phyloP scores from a whole-genome alignment of 2,113 vertebrate genomes.

The Chloroceryle aenea region DNA sequence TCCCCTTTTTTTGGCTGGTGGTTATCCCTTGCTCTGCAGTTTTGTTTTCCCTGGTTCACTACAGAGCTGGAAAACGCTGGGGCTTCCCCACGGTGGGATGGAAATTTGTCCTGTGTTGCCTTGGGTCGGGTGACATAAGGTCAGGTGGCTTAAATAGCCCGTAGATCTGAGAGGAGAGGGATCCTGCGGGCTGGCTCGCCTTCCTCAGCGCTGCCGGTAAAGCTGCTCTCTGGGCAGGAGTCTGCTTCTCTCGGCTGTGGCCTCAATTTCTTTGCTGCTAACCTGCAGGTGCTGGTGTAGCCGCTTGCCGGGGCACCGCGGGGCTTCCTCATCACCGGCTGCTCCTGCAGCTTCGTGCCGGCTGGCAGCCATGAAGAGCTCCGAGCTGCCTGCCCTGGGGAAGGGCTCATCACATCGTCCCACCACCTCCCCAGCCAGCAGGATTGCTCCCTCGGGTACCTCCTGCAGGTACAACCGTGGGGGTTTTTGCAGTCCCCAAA shows the following conservation, averaged over 20 bases:
- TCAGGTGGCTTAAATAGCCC: not conserved
- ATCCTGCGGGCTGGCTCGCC: not conserved
- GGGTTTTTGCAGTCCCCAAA: not conserved
- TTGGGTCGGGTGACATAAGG: not conserved
- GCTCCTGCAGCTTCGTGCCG: not conserved
- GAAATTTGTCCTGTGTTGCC: not conserved
- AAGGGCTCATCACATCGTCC: not conserved
- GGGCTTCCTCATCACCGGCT: not conserved
- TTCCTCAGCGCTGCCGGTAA: not conserved
- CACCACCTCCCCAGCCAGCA: not conserved
- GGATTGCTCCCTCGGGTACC: not conserved
- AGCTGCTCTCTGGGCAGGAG: slow-evolving; percentile 26
- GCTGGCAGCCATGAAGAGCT: not conserved
- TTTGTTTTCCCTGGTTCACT: not conserved
- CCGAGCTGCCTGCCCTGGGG: not conserved
- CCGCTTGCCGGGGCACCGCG: not conserved
- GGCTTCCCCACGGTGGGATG: not conserved
- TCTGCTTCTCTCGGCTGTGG: not conserved
- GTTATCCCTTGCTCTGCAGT: not conserved
- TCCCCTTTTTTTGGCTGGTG: not conserved
- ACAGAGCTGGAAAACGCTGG: not conserved
- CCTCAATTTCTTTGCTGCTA: not conserved
- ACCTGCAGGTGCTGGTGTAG: not conserved
- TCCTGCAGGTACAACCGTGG: accelerated
- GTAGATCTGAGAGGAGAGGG: not conserved